Evolutionary conservation across 1,140 invertebrate genomes (phyloP).

Genomic region (Condylostylus longicornis): DNA sequence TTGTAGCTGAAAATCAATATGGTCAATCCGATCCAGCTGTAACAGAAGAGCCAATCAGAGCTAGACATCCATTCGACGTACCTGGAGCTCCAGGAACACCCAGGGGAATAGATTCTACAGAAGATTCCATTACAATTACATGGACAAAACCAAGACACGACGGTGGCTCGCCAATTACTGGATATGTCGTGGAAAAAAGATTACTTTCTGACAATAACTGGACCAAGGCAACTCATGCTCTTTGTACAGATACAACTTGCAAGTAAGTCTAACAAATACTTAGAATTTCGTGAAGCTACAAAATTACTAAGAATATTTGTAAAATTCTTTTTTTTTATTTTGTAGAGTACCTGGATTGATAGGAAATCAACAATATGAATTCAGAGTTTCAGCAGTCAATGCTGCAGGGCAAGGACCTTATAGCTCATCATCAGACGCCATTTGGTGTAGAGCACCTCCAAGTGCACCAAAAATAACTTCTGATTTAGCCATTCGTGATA

Average conservation of each 20-base stretch:
- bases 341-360: slow-evolving; percentile 68
- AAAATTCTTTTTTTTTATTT: slow-evolving; percentile 4
- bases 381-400: slow-evolving; percentile 91
- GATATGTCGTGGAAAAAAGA: slow-evolving; percentile 87
- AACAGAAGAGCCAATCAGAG: slow-evolving; percentile 75
- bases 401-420: slow-evolving; percentile 86
- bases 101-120: slow-evolving; percentile 68
- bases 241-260: slow-evolving; percentile 64
- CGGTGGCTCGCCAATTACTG: slow-evolving; percentile 79
- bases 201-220: slow-evolving; percentile 77
- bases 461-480: slow-evolving; percentile 84
- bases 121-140: slow-evolving; percentile 83
- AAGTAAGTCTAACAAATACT: slow-evolving; percentile 33
- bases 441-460: slow-evolving; percentile 72
- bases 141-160: slow-evolving; percentile 90
- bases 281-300: slow-evolving; percentile 1
- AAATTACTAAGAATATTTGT: neutral
- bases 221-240: slow-evolving; percentile 72
- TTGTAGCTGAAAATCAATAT: slow-evolving; percentile 94
- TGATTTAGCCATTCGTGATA: slow-evolving; percentile 81
- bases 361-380: slow-evolving; percentile 94
- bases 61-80: slow-evolving; percentile 91
- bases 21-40: slow-evolving; percentile 83
- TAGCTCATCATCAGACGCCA: slow-evolving; percentile 79
- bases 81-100: slow-evolving; percentile 82